These are phyloP conservation scores for Dipodomys merriami DNA, from an alignment of 2,113 vertebrate genomes.

Conservation along the genomic window DNA sequence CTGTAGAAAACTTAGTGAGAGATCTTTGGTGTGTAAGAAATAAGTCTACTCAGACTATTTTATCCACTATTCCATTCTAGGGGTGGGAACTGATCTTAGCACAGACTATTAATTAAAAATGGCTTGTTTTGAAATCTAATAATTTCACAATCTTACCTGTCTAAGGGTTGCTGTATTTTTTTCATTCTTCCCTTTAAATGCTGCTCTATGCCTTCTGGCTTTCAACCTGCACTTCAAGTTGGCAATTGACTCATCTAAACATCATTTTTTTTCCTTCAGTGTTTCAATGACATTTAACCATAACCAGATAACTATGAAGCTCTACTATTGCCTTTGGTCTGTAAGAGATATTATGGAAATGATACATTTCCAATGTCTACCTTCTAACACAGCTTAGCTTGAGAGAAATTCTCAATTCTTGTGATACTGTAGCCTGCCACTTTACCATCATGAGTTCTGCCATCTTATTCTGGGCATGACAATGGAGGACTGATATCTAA, in stretches of 20 bases:
- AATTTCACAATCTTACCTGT: background rate
- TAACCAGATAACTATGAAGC: background rate
- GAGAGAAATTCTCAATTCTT: background rate
- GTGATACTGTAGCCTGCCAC: background rate
- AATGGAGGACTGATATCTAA: background rate
- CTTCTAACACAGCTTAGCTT: background rate
- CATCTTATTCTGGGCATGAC: background rate
- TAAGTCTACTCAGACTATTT: background rate
- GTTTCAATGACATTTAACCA: background rate
- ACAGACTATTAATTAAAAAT: background rate
- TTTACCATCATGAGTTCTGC: background rate
- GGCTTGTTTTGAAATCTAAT: background rate
- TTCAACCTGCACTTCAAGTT: background rate
- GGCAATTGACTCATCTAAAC: background rate
- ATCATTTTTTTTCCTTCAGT: background rate
- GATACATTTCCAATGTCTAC: background rate
- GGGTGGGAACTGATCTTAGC: background rate
- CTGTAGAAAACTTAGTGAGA: background rate
- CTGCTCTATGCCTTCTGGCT: background rate
- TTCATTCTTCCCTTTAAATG: background rate
- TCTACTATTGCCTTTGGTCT: background rate
- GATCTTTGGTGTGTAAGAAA: background rate
- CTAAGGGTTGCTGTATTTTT: background rate
- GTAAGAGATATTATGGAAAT: background rate
- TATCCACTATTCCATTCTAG: background rate